Conservation (phyloP, 2,797 vertebrate genomes). For the Parambassis ranga region DNA sequence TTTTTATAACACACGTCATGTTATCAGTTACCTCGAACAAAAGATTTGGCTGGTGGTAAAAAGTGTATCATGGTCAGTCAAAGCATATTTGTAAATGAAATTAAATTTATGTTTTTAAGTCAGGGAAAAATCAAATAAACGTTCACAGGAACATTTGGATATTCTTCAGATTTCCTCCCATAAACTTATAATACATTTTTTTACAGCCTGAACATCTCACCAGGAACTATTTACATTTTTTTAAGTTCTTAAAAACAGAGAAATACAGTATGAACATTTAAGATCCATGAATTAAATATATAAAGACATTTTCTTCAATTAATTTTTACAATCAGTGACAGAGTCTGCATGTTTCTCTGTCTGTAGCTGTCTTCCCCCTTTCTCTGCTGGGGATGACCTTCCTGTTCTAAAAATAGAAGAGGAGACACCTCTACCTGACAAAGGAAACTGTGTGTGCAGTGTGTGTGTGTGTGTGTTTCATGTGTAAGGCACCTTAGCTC, state of each 20-base stretch:
- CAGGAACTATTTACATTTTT: neutral
- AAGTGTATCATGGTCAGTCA: neutral
- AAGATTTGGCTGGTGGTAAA: neutral
- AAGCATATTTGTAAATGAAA: too few species aligned
- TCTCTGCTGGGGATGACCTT: conserved; percentile 53
- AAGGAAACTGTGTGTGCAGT: conserved; percentile 20
- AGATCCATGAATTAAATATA: neutral
- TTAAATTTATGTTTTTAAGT: neutral
- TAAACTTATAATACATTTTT: neutral
- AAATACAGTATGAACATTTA: too few species aligned
- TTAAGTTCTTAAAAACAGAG: too few species aligned
- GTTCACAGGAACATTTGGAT: neutral
- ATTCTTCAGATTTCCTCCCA: neutral
- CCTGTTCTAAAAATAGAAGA: conserved; percentile 64
- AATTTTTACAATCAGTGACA: neutral
- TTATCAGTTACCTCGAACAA: neutral
- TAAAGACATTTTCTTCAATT: neutral
- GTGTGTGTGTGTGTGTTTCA: neutral
- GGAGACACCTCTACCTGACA: conserved; percentile 52
- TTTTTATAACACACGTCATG: neutral
- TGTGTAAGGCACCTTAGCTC: conserved; percentile 13
- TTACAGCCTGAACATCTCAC: neutral
- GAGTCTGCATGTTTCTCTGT: neutral
- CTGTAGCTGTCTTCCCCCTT: conserved; percentile 6
- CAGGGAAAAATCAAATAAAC: neutral